Conservation (phyloP, 2,113 vertebrate species). For the Martes martes region DNA sequence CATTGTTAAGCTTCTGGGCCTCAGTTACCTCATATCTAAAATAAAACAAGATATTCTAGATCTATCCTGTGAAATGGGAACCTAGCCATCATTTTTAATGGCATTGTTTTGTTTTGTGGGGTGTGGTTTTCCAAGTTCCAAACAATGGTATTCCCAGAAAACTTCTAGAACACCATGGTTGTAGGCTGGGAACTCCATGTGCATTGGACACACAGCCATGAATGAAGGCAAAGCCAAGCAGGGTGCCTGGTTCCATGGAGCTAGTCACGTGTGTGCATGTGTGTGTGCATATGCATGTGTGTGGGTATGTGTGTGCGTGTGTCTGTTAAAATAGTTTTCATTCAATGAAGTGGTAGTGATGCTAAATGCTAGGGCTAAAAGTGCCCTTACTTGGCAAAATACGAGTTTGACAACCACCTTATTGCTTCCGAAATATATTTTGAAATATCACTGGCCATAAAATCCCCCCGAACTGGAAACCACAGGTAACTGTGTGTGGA, state of each 20-base stretch:
- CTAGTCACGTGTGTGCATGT: not conserved
- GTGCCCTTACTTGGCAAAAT: not conserved
- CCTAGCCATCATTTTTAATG: not conserved
- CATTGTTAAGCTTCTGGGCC: not conserved
- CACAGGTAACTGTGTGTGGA: not conserved
- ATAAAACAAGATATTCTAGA: not conserved
- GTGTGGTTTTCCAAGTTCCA: not conserved
- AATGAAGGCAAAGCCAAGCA: not conserved
- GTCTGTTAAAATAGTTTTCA: not conserved
- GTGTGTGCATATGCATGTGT: not conserved
- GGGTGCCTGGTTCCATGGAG: not conserved
- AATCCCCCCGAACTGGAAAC: not conserved
- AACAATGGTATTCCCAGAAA: not conserved
- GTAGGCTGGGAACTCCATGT: not conserved
- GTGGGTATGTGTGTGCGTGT: fast-evolving
- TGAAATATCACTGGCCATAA: not conserved
- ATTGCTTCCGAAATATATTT: not conserved
- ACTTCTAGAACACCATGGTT: not conserved
- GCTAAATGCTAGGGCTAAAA: not conserved
- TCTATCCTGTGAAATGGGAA: not conserved
- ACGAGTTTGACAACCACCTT: not conserved
- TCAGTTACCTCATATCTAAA: not conserved
- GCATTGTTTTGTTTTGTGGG: not conserved
- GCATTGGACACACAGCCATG: not conserved
- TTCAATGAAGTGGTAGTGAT: not conserved